phyloP scores from a whole-genome alignment of 2,888 invertebrate genomes.

The Latrodectus hesperus region DNA sequence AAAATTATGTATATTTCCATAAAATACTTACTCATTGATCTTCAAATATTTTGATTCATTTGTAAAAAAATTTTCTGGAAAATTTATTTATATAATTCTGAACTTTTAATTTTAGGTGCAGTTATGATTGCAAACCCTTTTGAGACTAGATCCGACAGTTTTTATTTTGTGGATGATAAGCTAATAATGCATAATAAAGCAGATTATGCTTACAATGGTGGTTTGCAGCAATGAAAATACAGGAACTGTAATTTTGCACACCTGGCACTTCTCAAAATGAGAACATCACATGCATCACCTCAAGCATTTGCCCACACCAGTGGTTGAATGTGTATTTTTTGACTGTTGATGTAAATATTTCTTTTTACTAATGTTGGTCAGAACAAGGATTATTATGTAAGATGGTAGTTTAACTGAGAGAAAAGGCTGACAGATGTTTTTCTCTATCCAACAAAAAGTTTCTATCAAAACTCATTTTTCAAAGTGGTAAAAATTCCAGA shows the following conservation, averaged over 20 bases:
- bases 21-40: too few species aligned
- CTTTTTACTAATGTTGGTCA: not conserved
- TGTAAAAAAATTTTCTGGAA: too few species aligned
- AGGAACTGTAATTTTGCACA: slow-evolving; percentile 30
- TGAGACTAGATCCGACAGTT: slow-evolving; percentile 98
- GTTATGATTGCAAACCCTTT: slow-evolving; percentile 98
- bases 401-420: not conserved
- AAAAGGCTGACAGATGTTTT: not conserved
- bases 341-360: not conserved
- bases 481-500: too few species aligned
- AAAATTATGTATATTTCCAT: too few species aligned
- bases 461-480: too few species aligned
- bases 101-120: slow-evolving; percentile 82
- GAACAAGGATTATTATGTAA: not conserved
- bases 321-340: slow-evolving; percentile 30
- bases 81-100: not conserved
- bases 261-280: slow-evolving; percentile 56
- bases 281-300: slow-evolving; percentile 51
- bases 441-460: too few species aligned
- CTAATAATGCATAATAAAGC: slow-evolving; percentile 99
- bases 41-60: too few species aligned
- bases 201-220: slow-evolving; percentile 95
- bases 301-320: slow-evolving; percentile 37
- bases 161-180: slow-evolving; percentile 97
- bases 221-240: slow-evolving; percentile 68